These are phyloP conservation scores for Anisognathus igniventris DNA, from an alignment of 2,797 vertebrate species.

Conservation along the genomic window DNA sequence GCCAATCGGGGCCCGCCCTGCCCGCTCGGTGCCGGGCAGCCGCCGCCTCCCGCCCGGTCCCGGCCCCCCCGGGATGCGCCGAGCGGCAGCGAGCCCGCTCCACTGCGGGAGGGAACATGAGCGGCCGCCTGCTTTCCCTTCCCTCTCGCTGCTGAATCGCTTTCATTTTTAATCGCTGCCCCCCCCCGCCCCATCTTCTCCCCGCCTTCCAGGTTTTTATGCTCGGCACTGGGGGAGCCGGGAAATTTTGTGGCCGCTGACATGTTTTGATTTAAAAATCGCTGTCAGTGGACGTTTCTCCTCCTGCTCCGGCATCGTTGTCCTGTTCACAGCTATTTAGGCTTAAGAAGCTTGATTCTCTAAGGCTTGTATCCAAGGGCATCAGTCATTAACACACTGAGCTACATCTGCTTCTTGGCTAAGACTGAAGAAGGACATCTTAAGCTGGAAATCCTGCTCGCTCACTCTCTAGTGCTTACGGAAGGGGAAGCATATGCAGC, in stretches of 20 bases:
- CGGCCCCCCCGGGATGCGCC: not conserved
- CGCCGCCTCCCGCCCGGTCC: not conserved
- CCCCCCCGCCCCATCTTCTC: too few species aligned
- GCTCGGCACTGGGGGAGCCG: not conserved
- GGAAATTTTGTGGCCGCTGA: not conserved
- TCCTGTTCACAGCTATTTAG: conserved; percentile 38
- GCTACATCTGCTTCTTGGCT: conserved; percentile 82
- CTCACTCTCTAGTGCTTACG: not conserved
- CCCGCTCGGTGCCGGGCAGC: not conserved
- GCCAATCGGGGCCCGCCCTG: conserved; percentile 56
- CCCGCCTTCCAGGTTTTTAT: not conserved
- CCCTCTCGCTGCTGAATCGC: not conserved
- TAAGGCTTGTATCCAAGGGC: conserved; percentile 76
- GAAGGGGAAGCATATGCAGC: conserved; percentile 51
- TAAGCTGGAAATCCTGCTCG: conserved; percentile 63
- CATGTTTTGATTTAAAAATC: conserved; percentile 4
- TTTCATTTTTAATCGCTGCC: not conserved
- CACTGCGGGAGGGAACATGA: not conserved
- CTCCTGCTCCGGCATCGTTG: not conserved
- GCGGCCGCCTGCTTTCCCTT: not conserved
- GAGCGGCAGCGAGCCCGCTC: too few species aligned
- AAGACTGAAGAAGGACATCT: conserved; percentile 64
- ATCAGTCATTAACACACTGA: conserved; percentile 76
- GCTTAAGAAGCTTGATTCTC: conserved; percentile 67
- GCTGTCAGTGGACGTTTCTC: conserved; percentile 4